Conservation (phyloP, 2,888 invertebrate genomes). For the Norana najaformis region DNA sequence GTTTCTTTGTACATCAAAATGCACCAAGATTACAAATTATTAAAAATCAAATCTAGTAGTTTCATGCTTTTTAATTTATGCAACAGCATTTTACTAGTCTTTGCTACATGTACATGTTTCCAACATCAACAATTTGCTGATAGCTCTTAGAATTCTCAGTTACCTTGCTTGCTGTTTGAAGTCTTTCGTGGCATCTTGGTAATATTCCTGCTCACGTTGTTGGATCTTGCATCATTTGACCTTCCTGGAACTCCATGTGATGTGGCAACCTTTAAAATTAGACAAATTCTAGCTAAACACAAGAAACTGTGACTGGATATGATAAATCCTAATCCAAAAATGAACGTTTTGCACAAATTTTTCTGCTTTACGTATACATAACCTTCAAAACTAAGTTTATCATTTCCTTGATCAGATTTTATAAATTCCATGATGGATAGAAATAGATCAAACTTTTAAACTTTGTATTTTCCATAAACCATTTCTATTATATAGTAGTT, state of each 20-base stretch:
- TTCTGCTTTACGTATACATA: too few species aligned
- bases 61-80: too few species aligned
- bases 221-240: neutral
- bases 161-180: neutral
- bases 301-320: neutral
- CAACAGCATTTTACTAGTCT: neutral
- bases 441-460: too few species aligned
- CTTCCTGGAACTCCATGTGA: neutral
- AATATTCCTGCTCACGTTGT: neutral
- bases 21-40: too few species aligned
- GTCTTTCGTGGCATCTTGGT: neutral
- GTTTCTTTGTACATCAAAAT: too few species aligned
- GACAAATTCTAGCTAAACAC: neutral
- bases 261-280: constrained; percentile 1
- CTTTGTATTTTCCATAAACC: too few species aligned
- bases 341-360: neutral
- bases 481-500: too few species aligned
- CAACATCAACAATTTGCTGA: neutral
- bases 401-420: too few species aligned
- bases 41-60: neutral
- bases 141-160: too few species aligned
- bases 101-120: neutral
- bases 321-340: neutral
- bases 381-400: too few species aligned
- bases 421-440: too few species aligned